Percentiles rank a stretch among this genome's conserved stretches.
These are phyloP conservation scores for Coenobita brevimanus DNA, from an alignment of 1,140 invertebrate species.

Conservation along the genomic window DNA sequence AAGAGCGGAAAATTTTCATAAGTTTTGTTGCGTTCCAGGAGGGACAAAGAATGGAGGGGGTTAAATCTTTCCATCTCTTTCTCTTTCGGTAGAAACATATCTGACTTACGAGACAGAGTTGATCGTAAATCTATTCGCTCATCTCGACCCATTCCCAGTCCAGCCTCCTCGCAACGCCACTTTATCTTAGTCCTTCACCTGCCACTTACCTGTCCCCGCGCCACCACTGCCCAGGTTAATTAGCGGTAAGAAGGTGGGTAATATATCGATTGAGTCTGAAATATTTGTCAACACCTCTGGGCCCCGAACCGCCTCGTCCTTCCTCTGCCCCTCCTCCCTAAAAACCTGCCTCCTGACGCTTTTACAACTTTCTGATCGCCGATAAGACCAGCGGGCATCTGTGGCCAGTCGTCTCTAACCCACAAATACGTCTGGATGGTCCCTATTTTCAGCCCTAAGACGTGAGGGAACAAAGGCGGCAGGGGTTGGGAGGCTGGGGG, in stretches of 20 bases:
- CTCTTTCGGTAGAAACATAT: too few species aligned
- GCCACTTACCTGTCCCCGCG: too few species aligned
- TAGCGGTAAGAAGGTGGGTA: slow-evolving; percentile 26
- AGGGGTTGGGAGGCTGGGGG: neutral
- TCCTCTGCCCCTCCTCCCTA: slow-evolving; percentile 38
- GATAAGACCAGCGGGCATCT: slow-evolving; percentile 54
- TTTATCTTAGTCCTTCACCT: too few species aligned
- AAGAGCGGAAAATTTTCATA: too few species aligned
- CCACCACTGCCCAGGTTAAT: slow-evolving; percentile 12
- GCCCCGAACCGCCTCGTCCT: neutral
- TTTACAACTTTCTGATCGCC: slow-evolving; percentile 68
- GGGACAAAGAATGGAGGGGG: too few species aligned
- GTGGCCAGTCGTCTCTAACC: neutral
- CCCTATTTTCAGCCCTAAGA: too few species aligned
- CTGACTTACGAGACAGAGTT: too few species aligned
- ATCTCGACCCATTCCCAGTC: too few species aligned
- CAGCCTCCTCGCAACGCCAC: too few species aligned
- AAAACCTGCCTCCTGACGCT: slow-evolving; percentile 63
- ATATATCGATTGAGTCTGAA: slow-evolving; percentile 62
- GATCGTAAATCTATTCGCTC: too few species aligned
- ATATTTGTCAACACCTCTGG: slow-evolving; percentile 67
- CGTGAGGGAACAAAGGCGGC: neutral
- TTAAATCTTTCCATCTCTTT: too few species aligned
- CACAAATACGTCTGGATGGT: neutral
- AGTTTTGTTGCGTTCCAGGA: too few species aligned